phyloP scores from a whole-genome alignment of 2,797 vertebrate species.

The Enteromius radiatus region DNA sequence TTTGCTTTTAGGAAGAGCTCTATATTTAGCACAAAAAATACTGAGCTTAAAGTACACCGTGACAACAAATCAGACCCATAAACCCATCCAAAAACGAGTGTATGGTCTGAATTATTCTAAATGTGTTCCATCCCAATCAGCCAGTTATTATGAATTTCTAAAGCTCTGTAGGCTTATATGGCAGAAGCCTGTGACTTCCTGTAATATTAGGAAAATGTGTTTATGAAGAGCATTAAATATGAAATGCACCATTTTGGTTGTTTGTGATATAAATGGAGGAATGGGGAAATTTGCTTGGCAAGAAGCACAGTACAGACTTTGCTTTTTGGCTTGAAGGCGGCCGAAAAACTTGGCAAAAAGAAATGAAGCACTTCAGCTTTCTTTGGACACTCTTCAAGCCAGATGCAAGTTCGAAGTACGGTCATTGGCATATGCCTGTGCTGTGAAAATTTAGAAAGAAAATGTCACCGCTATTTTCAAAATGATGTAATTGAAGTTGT shows the following conservation, averaged over 20 bases:
- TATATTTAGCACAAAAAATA: constrained; percentile 61
- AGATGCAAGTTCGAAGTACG: constrained; percentile 85
- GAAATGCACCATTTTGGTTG: constrained; percentile 17
- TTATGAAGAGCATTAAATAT: not conserved
- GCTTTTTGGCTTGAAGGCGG: constrained; percentile 31
- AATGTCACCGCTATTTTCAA: not conserved
- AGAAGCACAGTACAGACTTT: constrained; percentile 44
- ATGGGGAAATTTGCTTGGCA: constrained; percentile 54
- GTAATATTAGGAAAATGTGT: not conserved
- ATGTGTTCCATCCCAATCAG: not conserved
- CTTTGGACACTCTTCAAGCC: constrained; percentile 76
- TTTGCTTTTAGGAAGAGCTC: constrained; percentile 47
- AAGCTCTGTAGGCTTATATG: not conserved
- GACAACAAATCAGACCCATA: constrained; percentile 36
- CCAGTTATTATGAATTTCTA: not conserved
- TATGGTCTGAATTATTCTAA: constrained; percentile 12
- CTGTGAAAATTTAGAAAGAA: constrained; percentile 57
- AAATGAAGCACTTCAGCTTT: constrained; percentile 68
- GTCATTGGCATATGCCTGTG: constrained; percentile 78
- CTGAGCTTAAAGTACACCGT: constrained; percentile 20
- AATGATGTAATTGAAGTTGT: not conserved
- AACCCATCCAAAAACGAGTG: constrained; percentile 5
- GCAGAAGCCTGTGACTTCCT: not conserved
- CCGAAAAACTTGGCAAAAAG: constrained; percentile 55
- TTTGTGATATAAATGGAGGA: constrained; percentile 33